Conservation (phyloP, 2,113 vertebrate species). For the Reinhardtius hippoglossoides region DNA sequence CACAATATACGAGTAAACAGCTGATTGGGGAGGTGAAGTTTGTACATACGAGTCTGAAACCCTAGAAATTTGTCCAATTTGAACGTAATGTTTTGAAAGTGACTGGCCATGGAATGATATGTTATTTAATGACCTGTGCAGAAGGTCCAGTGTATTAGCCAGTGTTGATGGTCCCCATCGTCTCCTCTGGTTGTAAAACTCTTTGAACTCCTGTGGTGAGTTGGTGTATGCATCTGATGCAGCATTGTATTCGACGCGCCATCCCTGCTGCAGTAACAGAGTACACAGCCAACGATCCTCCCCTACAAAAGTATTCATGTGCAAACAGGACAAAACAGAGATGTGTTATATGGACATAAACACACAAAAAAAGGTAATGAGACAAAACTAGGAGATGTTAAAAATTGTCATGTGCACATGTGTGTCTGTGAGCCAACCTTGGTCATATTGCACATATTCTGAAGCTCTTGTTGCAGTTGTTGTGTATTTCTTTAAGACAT, state of each 20-base stretch:
- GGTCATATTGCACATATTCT: slow-evolving; percentile 86
- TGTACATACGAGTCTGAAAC: background rate
- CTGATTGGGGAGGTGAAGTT: background rate
- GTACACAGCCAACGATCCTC: slow-evolving; percentile 89
- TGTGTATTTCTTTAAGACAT: slow-evolving; percentile 84
- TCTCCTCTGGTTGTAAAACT: slow-evolving; percentile 88
- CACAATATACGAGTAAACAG: background rate
- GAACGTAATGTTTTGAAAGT: background rate
- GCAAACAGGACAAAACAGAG: background rate
- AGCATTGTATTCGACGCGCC: slow-evolving; percentile 87
- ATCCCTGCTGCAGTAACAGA: slow-evolving; percentile 85
- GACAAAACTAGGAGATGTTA: background rate
- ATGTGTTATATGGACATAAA: background rate
- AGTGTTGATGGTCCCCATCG: slow-evolving; percentile 87
- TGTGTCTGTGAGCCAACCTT: slow-evolving; percentile 71
- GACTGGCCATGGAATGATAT: background rate
- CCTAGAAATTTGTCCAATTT: background rate
- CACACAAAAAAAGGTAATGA: background rate
- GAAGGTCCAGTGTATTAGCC: slow-evolving; percentile 85
- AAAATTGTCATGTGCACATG: background rate
- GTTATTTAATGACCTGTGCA: slow-evolving; percentile 72
- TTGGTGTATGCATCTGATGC: slow-evolving; percentile 88
- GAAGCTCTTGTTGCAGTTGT: slow-evolving; percentile 79
- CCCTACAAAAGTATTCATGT: slow-evolving; percentile 60
- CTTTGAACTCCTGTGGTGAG: slow-evolving; percentile 86